Evolutionary conservation across 2,113 vertebrate species (phyloP).

Genomic region (Excalfactoria chinensis): DNA sequence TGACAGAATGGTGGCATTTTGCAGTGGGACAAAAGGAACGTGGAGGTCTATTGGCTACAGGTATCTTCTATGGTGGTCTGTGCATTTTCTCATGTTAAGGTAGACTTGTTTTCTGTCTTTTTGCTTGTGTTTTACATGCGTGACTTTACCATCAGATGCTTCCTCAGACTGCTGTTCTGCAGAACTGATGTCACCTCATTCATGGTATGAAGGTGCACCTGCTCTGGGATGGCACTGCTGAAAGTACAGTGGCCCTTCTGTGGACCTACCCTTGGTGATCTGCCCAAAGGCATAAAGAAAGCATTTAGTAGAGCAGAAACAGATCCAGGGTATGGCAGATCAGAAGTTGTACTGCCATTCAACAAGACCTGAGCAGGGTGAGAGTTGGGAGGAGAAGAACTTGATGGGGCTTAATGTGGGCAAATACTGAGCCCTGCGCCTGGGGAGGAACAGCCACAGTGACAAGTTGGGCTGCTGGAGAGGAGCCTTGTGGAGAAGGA

Average conservation of each 20-base stretch:
- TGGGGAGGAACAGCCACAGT: not conserved
- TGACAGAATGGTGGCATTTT: not conserved
- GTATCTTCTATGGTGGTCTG: fast-evolving
- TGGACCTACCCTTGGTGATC: not conserved
- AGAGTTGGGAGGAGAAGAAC: not conserved
- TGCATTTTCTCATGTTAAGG: not conserved
- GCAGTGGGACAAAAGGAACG: not conserved
- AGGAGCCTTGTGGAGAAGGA: not conserved
- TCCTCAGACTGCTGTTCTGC: not conserved
- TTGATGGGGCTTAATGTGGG: not conserved
- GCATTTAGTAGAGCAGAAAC: not conserved
- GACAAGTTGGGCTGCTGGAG: not conserved
- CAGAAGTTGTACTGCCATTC: not conserved
- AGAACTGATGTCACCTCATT: not conserved
- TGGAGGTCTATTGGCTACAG: not conserved
- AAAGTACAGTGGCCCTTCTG: not conserved
- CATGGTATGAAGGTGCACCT: too few relatives aligned
- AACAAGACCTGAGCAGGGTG: not conserved
- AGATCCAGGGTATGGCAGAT: too few relatives aligned
- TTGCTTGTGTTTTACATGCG: not conserved
- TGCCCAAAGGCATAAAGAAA: not conserved
- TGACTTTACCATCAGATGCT: fast-evolving
- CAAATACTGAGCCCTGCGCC: not conserved
- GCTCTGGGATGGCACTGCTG: not conserved
- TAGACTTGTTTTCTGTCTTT: not conserved